Evolutionary conservation across 2,797 vertebrate genomes (phyloP).

Genomic region (Gambelia wislizenii): DNA sequence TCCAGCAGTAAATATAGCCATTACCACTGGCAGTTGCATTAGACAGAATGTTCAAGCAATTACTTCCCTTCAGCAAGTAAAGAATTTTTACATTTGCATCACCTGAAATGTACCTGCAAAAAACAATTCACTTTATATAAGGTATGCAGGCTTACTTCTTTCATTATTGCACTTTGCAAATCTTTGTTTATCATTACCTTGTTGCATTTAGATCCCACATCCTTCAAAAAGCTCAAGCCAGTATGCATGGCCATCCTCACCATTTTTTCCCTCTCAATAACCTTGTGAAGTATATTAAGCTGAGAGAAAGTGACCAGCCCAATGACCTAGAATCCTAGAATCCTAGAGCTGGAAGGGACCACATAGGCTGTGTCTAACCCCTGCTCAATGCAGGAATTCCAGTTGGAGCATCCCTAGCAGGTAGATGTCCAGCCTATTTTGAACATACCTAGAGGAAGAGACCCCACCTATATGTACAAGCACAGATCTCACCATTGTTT

Average conservation of each 20-base stretch:
- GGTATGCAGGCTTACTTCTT: not conserved
- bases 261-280: not conserved
- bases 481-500: too few species aligned
- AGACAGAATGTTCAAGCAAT: slow-evolving; percentile 17
- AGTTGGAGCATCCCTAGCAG: too few species aligned
- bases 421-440: too few species aligned
- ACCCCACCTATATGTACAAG: too few species aligned
- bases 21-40: not conserved
- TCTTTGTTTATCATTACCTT: not conserved
- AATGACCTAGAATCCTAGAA: not conserved
- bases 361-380: too few species aligned
- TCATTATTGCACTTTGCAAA: not conserved
- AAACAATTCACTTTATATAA: not conserved
- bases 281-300: not conserved
- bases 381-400: too few species aligned
- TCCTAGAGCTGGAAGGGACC: too few species aligned
- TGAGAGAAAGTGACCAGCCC: not conserved
- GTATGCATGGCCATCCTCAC: too few species aligned
- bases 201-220: not conserved
- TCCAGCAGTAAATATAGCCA: not conserved
- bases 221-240: not conserved
- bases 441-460: too few species aligned
- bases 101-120: not conserved
- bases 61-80: not conserved
- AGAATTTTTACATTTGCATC: not conserved